Conservation (phyloP, 2,113 vertebrate genomes). For the Poeciliopsis turrubarensis region DNA sequence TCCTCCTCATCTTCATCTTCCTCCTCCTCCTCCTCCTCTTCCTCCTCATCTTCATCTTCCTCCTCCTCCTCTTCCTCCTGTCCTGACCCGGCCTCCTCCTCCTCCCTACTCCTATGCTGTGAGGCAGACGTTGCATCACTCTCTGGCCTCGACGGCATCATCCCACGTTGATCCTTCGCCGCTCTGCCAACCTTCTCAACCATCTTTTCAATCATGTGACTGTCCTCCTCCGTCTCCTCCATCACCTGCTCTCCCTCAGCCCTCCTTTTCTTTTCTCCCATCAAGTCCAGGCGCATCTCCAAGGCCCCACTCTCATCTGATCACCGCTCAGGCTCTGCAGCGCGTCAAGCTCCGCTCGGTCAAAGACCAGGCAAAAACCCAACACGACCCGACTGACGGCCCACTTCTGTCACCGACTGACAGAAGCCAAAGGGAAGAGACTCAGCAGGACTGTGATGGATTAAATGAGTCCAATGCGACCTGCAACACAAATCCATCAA, state of each 20-base stretch:
- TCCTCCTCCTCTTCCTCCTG: constrained; percentile 22
- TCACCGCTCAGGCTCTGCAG: constrained; percentile 87
- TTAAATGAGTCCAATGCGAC: background rate
- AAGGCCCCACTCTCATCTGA: constrained; percentile 67
- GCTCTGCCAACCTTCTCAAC: background rate
- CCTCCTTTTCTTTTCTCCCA: background rate
- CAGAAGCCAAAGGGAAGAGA: background rate
- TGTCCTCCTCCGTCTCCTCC: constrained; percentile 32
- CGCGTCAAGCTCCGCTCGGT: constrained; percentile 85
- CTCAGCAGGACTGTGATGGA: background rate
- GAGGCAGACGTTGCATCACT: constrained; percentile 22
- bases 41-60: background rate
- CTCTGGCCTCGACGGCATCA: background rate
- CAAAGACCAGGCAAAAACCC: constrained; percentile 60
- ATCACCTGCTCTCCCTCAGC: background rate
- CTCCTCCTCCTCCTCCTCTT: constrained; percentile 30
- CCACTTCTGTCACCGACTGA: background rate
- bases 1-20: background rate
- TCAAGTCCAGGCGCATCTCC: constrained; percentile 17
- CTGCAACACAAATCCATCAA: background rate
- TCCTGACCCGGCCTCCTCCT: constrained; percentile 45
- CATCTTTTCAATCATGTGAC: constrained; percentile 14
- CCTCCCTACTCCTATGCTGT: constrained; percentile 60
- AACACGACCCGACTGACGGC: background rate
- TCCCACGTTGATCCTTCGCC: constrained; percentile 12